Base-by-base conservation (phyloP, 2,888 invertebrate species). In the Apotomis turbidana region DNA sequence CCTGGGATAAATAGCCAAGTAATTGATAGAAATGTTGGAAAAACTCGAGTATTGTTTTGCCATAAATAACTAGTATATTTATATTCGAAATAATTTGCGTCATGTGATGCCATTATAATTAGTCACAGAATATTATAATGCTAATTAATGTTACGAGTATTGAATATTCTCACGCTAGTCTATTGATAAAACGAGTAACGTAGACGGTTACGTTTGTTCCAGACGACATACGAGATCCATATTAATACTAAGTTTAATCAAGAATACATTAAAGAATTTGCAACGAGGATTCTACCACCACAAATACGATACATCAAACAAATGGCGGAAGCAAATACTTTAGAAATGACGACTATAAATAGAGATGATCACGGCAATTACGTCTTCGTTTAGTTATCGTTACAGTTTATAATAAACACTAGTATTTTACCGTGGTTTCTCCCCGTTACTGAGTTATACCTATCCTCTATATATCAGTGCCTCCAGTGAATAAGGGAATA, bases 301-400 rank as follows among this genome's bases (percentile, higher is more conserved):
- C 77, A 79, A 76, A 80, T 76, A 81, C 80, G 79, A 81, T 49
- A 55, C 46, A 66, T 66, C 57, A 66, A 83, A 83, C 82, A 80
- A 79, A 80, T 83, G 81, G 79, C 84, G 83, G 82, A 83, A 83
- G 77, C 72, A 76, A 79, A 81, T 84, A 81, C 79, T 85, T 85
- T 82, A 80, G 80, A 83, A 78, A 80, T 82, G 80, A 81, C 78
- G 78, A 77, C 83, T 81, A 80, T 80, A 81, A 81, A 81, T 79
- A 82, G 79, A 78, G 80, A 81, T 79, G 81, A 81, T 83, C 79
- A 77, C 77, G 58, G 68, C 68, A 72, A 72, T 68, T 72, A 68
- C 72, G 72, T 62, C 62, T 68, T 46, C 63, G 63, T 63, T 63
- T 68, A 68, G 68, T 38, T 72, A 72, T 58, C 58, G 44, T 72